These are phyloP conservation scores for Formica aserva DNA, from an alignment of 2,888 invertebrate species.

Conservation along the genomic window DNA sequence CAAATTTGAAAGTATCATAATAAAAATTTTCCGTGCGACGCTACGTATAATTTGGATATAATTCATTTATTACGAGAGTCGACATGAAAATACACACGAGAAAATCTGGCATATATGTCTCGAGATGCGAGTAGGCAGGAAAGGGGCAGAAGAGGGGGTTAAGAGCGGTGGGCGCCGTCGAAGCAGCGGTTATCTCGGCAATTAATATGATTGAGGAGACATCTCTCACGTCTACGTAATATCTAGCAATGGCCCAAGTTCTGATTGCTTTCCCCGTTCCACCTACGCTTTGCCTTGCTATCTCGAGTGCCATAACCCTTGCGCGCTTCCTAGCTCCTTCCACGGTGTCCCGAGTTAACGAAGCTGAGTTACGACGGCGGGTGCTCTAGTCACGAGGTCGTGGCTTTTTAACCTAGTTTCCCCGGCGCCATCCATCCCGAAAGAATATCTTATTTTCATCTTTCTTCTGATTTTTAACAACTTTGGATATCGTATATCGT, in stretches of 20 bases:
- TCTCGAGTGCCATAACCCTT: conserved; percentile 82
- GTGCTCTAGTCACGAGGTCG: conserved; percentile 50
- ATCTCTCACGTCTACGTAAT: conserved; percentile 86
- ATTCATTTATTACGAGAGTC: neutral
- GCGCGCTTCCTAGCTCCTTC: conserved; percentile 74
- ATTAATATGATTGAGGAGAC: conserved; percentile 86
- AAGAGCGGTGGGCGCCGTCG: conserved; percentile 78
- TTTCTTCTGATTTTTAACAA: conserved; percentile 23
- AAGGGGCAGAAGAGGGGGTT: conserved; percentile 38
- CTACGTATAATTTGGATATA: neutral
- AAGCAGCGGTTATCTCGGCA: conserved; percentile 85
- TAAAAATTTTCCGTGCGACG: neutral
- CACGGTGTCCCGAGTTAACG: conserved; percentile 72
- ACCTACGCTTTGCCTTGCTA: conserved; percentile 77
- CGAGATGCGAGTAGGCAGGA: conserved; percentile 17
- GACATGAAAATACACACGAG: conserved; percentile 36
- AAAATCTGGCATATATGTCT: conserved; percentile 40
- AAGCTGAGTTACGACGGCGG: conserved; percentile 74
- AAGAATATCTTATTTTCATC: conserved; percentile 38
- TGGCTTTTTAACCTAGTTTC: conserved; percentile 63
- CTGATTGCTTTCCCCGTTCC: conserved; percentile 85
- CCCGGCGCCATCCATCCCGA: conserved; percentile 34
- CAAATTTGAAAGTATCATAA: neutral
- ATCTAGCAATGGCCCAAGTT: conserved; percentile 86
- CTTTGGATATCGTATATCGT: conserved; percentile 10